Base-by-base conservation (phyloP, 2,797 vertebrate genomes). In the Pseudotriccus pelzelni region DNA sequence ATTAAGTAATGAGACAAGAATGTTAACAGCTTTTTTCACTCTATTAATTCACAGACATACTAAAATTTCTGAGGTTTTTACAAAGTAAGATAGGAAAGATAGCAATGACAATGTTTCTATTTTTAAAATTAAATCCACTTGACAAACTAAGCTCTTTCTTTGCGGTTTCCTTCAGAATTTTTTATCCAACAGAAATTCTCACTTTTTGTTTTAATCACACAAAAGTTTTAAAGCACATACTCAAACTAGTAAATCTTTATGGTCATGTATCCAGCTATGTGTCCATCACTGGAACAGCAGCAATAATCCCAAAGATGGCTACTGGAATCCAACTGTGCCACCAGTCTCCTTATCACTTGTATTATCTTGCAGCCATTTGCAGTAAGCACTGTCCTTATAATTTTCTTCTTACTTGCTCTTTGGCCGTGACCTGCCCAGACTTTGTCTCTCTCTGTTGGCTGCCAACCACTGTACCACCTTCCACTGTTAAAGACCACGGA, bases 1-100 rank as follows among this genome's bases (percentile, higher is more conserved):
- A 97, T 96, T 96, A 96, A 97, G 93, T 94, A 95, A 94, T 92
- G 92, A 97, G 95, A 94, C 87, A 96, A 94, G 95, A 96, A 97
- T 89, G 90, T 91, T 94, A 97, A 96, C 89, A 80, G 92, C 37
- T 94, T 97, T 98, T 97, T 97, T 96, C 94, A 97, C 92, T 96
- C 87, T 93, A 75, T 94, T 97, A 96, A 97, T 97, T 97, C 68
- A 18, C 75, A 94, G 34, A 85, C 8, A 18, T 83, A 94, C 95
- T 96, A 96, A 97, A 94, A 93, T 90, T 95, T 66, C 85, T 55
- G 84, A 84, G 76, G 79, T 81, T 95, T 95, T 93, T 70, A 76
- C 64, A 63, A 86, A 95, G 92, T 69, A 88, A 91, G 68, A 91
- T 96, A 96, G 62, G 91, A 96, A 96, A 92, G 90, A 91, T 94